Percentiles rank a stretch among this genome's conserved stretches.
These are phyloP conservation scores for Hyperopisus bebe DNA, from an alignment of 2,113 vertebrate species.

Conservation along the genomic window DNA sequence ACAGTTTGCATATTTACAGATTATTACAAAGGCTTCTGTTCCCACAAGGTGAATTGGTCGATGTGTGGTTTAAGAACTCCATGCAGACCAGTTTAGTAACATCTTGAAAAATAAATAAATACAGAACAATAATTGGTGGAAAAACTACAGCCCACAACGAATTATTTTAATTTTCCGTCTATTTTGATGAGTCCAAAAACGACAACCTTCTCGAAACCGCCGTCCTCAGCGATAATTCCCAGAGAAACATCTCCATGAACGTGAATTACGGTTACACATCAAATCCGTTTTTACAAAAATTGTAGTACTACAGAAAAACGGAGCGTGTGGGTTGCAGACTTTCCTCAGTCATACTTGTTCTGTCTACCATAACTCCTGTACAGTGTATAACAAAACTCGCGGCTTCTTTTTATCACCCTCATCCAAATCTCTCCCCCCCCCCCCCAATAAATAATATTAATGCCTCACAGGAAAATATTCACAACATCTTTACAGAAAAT, in stretches of 20 bases:
- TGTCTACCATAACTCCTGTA: neutral
- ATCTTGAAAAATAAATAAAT: slow-evolving; percentile 19
- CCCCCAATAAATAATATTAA: slow-evolving; percentile 13
- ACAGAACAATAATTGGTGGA: slow-evolving; percentile 15
- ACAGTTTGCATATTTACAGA: slow-evolving; percentile 53
- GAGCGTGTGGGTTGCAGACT: neutral
- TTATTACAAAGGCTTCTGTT: slow-evolving; percentile 41
- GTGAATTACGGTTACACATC: neutral
- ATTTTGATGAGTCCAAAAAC: neutral
- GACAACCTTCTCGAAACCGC: neutral
- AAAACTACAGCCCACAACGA: slow-evolving; percentile 13
- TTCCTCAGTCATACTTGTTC: neutral
- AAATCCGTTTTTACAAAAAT: neutral
- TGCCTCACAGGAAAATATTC: slow-evolving; percentile 12
- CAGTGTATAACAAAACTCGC: neutral
- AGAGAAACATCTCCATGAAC: neutral
- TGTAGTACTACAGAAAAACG: neutral
- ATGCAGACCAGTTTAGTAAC: slow-evolving; percentile 52
- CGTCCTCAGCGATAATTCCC: neutral
- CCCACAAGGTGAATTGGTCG: slow-evolving; percentile 23
- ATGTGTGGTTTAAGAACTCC: slow-evolving; percentile 34
- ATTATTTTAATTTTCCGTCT: neutral
- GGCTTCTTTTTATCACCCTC: neutral
- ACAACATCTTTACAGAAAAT: slow-evolving; percentile 19
- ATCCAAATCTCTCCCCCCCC: neutral